Evolutionary conservation across 2,797 vertebrate species (phyloP), one percentile per base, ranked within the genome.

Genomic region (Oophaga sylvatica): DNA sequence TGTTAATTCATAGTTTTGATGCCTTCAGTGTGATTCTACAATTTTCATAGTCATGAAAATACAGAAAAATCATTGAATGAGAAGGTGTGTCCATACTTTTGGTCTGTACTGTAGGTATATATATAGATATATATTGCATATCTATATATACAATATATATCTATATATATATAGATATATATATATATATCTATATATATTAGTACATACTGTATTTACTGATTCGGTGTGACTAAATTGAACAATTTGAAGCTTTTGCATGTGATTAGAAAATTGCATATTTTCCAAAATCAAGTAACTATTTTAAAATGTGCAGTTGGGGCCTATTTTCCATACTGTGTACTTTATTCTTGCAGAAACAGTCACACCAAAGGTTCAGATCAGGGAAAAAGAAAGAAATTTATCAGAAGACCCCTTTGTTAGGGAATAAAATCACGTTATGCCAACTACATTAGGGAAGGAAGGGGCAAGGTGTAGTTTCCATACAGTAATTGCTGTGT

Each of bases 391-490:
- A 80, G n/a, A 48, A 57, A 3, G 81, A 53, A 70, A 62, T 79
- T 87, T 75, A 83, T 87, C 53, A 81, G 59, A 77, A 53, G 19
- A 62, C 81, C 59, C 65, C 65, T 88, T 70, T 88, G 81, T 84
- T 80, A 63, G 75, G 76, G 80, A 80, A 83, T 79, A 59, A 84
- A 84, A 80, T 88, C 81, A 78, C 56, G 76, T 84, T 53, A 84
- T 79, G 75, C 41, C 62, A 48, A 73, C 76, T 65, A 59, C 22
- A 7, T 79, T 84, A 41, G 56, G 41, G 65, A 35, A 71, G 57
- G 67, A 84, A 79, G 75, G 57, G 76, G 82, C 78, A 84, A 56
- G 31, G 81, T 29, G 31, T 11, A 79, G 22, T 80, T 83, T 70
- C 56, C 29, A 82, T 48, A 67, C 80, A 82, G 86, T 77, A 48